Evolutionary conservation across 1,140 invertebrate genomes (phyloP).

Genomic region (Leptonema lineaticorne): DNA sequence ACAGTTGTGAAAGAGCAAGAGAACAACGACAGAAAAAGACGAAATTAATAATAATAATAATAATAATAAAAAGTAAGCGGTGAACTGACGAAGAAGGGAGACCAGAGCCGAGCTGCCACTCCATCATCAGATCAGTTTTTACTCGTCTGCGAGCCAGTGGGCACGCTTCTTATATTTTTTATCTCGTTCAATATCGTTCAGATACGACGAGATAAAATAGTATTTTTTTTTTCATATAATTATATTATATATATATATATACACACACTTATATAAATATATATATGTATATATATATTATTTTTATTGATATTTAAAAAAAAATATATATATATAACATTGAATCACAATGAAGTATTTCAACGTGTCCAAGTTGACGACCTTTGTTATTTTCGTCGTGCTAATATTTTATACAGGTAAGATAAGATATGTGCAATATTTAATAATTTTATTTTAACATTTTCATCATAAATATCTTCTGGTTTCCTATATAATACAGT

Average conservation of each 20-base stretch:
- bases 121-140: neutral
- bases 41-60: too few relatives aligned
- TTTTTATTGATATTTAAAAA: neutral
- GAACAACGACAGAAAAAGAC: too few relatives aligned
- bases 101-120: neutral
- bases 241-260: neutral
- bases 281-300: too few relatives aligned
- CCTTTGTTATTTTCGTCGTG: neutral
- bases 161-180: neutral
- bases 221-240: neutral
- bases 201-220: neutral
- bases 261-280: neutral
- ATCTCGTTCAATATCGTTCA: too few relatives aligned
- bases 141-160: neutral
- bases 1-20: too few relatives aligned
- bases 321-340: neutral
- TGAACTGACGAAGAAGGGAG: neutral
- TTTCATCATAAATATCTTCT: neutral
- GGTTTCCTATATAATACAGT: too few relatives aligned
- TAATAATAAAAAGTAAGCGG: too few relatives aligned
- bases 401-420: slow-evolving; percentile 3
- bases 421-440: neutral
- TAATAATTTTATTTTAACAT: neutral
- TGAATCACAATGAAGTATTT: neutral
- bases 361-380: neutral